Conservation (phyloP, 2,797 vertebrate species). For the Malurus splendens region DNA sequence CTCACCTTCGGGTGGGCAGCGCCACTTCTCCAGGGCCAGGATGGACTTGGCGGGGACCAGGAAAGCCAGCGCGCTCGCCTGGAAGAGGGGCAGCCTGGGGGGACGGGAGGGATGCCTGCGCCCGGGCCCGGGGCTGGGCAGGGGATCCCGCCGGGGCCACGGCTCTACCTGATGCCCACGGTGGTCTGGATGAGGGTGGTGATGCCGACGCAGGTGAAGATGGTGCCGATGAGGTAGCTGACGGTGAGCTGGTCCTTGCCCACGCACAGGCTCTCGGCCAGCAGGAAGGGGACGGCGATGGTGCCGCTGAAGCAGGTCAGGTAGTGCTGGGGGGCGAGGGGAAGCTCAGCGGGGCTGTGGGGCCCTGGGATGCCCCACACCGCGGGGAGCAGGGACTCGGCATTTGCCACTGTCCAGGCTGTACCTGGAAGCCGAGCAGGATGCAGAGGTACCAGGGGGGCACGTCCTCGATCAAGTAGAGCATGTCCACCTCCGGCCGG, state of each 20-base stretch:
- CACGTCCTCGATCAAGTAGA: slow-evolving; percentile 90
- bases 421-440: slow-evolving; percentile 91
- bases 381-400: rapidly evolving
- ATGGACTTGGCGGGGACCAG: slow-evolving; percentile 91
- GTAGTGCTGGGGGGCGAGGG: slow-evolving; percentile 80
- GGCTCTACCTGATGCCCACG: slow-evolving; percentile 83
- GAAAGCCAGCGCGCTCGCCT: slow-evolving; percentile 92
- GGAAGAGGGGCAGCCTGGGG: slow-evolving; percentile 89
- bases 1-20: slow-evolving; percentile 85
- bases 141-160: rapidly evolving
- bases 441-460: slow-evolving; percentile 94
- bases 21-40: slow-evolving; percentile 89
- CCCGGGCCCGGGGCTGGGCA: background rate
- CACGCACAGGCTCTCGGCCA: slow-evolving; percentile 91
- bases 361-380: background rate
- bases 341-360: background rate
- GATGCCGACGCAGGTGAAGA: slow-evolving; percentile 92
- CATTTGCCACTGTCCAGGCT: background rate
- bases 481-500: slow-evolving; percentile 78
- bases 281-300: slow-evolving; percentile 90
- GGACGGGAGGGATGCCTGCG: background rate
- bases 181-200: slow-evolving; percentile 95
- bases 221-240: slow-evolving; percentile 93
- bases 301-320: slow-evolving; percentile 96
- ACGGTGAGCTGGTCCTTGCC: slow-evolving; percentile 87